Base-by-base conservation (phyloP, 2,113 vertebrate genomes). In the Edolisoma coerulescens region DNA sequence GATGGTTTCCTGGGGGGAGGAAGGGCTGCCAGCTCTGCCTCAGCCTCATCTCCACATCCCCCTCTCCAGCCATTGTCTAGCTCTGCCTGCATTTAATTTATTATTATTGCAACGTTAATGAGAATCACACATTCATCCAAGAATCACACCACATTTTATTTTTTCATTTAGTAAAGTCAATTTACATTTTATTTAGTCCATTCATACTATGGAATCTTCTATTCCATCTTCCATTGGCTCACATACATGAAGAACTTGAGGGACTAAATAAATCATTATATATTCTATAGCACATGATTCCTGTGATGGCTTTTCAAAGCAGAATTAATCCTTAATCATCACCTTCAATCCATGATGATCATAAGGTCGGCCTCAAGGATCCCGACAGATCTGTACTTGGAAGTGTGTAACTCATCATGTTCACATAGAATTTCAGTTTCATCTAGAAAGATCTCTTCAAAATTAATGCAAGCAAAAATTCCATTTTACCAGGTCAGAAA, bases 291-390 rank as follows among this genome's bases (percentile, higher is more conserved):
- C 37, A 65, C 30, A 23, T 27, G 39, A 28, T 77, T 95, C 65
- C 85, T 82, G 84, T 45, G 63, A 82, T 84, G 91, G 92, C 45
- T 94, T 87, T 95, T 96, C 93, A 93, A 63, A 95, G 93, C 86
- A 86, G 84, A 97, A n/a, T n/a, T n/a, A n/a, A n/a, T n/a, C n/a
- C n/a, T n/a, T n/a, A n/a, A n/a, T n/a, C n/a, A n/a, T n/a, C 87
- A 81, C 81, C 85, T 96, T 61, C 81, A 96, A 26, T 74, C 79
- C 24, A 2, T 87, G 93, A 84, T 81, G 83, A 57, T 27, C 79
- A 87, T 81, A 89, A 90, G 88, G 94, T 84, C 60, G 53, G 32
- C 70, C 76, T 89, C 93, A 96, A 97, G 90, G 94, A 87, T 90
- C 91, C 95, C 95, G 87, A 60, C 2, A 69, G 85, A 74, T 96